A percentile compares a stretch with the other conserved stretches of the same genome.
phyloP scores from a whole-genome alignment of 2,888 invertebrate species.

The Spatulosminthurus flaviceps region DNA sequence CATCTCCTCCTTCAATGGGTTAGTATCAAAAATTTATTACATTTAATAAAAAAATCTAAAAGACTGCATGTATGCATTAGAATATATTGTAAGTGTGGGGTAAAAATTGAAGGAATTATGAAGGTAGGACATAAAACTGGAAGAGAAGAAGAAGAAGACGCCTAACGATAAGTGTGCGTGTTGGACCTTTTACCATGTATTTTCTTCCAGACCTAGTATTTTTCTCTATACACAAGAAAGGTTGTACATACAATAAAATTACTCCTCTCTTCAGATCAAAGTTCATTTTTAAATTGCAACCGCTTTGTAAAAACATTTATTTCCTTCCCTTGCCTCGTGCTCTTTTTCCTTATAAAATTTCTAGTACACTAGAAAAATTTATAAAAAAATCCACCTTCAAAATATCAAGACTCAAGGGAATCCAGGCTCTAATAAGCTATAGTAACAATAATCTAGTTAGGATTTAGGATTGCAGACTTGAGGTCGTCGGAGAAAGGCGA shows the following conservation, averaged over 20 bases:
- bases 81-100: neutral
- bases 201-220: too few relatives aligned
- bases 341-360: neutral
- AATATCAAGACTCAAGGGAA: too few relatives aligned
- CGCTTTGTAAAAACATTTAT: neutral
- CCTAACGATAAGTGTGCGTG: conserved; percentile 24
- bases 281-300: conserved; percentile 23
- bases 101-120: neutral
- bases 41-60: neutral
- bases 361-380: too few relatives aligned
- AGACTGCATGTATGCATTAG: neutral
- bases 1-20: neutral
- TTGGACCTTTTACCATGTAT: neutral
- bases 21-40: conserved; percentile 18
- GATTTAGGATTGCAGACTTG: neutral
- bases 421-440: neutral
- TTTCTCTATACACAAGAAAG: conserved; percentile 15
- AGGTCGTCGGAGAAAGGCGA: neutral
- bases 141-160: too few relatives aligned
- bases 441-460: neutral
- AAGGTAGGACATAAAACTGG: neutral
- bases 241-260: neutral
- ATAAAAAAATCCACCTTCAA: too few relatives aligned
- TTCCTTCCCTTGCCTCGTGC: conserved; percentile 5
- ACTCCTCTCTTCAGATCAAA: conserved; percentile 20